Conservation (phyloP, 2,797 vertebrate species). For the Pagetopsis macropterus region DNA sequence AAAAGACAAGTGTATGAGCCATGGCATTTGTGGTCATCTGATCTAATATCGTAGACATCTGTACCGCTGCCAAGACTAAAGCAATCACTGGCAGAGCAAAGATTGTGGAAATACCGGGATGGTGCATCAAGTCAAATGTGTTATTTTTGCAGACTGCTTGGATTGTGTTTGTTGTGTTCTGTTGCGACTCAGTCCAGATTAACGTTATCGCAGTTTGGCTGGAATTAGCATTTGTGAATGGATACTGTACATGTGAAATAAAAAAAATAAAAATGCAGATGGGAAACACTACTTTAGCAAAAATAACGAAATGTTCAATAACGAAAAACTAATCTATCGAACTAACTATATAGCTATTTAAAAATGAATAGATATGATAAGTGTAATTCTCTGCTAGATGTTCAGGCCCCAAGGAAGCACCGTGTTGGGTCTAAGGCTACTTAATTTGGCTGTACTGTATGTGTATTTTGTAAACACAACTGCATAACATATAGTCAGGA, state of each 20-base stretch:
- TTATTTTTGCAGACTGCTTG: conserved; percentile 58
- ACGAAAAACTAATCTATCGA: neutral
- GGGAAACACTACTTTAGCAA: neutral
- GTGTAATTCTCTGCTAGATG: too few species aligned
- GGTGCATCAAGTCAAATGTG: conserved; percentile 55
- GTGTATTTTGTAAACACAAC: neutral
- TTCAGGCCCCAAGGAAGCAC: too few species aligned
- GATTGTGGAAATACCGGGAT: conserved; percentile 41
- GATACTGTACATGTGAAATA: neutral
- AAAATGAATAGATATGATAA: too few species aligned
- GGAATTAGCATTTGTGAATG: neutral
- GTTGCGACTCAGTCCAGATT: conserved; percentile 38
- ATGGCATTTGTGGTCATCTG: conserved; percentile 46
- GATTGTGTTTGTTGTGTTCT: conserved; percentile 42
- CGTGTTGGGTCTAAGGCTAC: too few species aligned
- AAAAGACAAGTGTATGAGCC: conserved; percentile 45
- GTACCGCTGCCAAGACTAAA: conserved; percentile 59
- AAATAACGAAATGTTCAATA: neutral
- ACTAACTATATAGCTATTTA: too few species aligned
- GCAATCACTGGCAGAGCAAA: conserved; percentile 49
- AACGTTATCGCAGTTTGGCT: conserved; percentile 51
- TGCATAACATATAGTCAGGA: conserved; percentile 5
- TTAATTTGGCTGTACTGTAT: too few species aligned
- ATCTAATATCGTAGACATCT: conserved; percentile 66
- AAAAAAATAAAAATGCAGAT: neutral